These are phyloP conservation scores for Spea multiplicata DNA, from an alignment of 2,113 vertebrate genomes.

Conservation along the genomic window DNA sequence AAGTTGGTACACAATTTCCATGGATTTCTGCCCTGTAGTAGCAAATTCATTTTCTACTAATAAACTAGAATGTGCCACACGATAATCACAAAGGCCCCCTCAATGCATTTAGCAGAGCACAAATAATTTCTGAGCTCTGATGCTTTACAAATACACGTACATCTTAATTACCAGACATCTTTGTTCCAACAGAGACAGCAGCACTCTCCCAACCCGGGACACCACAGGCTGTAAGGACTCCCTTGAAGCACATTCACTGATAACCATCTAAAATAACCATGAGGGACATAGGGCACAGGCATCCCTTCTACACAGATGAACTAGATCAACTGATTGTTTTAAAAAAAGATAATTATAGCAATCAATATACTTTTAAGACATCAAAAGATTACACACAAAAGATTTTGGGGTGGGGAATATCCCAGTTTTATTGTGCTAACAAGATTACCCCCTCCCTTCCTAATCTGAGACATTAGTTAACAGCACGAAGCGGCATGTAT, in stretches of 20 bases:
- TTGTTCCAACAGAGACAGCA: conserved; percentile 1
- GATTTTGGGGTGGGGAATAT: conserved; percentile 22
- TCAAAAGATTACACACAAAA: conserved; percentile 24
- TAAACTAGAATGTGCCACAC: neutral
- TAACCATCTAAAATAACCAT: conserved; percentile 48
- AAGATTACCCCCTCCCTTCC: conserved; percentile 20
- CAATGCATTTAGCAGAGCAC: neutral
- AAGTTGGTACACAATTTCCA: too few relatives aligned
- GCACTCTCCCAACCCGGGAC: neutral
- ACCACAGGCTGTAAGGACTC: neutral
- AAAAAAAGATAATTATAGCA: conserved; percentile 16
- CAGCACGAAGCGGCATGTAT: conserved; percentile 50
- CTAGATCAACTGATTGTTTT: neutral
- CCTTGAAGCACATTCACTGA: neutral
- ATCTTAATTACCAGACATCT: conserved; percentile 21
- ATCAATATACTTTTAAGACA: conserved; percentile 20
- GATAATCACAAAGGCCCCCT: neutral
- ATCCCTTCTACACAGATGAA: conserved; percentile 4
- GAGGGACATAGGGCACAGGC: conserved; percentile 16
- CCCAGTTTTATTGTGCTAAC: conserved; percentile 29
- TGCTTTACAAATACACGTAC: conserved; percentile 16
- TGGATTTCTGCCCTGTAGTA: neutral
- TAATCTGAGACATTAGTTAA: conserved; percentile 40
- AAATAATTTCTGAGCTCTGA: conserved; percentile 10
- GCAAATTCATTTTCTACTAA: neutral